Evolutionary conservation across 2,888 invertebrate genomes (phyloP), one percentile per base, ranked within the genome.

Genomic region (Pyrgus malvae): DNA sequence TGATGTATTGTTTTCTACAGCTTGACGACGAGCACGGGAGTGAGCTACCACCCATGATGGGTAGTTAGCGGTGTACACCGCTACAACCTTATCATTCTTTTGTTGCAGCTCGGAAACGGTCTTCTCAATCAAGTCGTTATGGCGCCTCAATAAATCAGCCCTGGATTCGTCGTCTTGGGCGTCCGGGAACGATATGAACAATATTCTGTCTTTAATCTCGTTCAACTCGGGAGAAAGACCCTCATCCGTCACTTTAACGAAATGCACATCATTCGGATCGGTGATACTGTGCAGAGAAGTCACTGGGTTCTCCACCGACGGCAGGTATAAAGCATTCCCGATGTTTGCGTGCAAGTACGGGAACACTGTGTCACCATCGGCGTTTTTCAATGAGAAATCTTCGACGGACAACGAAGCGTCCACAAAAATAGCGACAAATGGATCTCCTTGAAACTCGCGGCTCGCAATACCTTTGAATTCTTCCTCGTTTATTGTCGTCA

Each of bases 241-340:
- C 3, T 80, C 71, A 25, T 89, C 83, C 1, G 87, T 86, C 0
- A 89, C 62, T 5, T 66, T 77, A 0, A 91, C 81, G 33, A 76
- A 72, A 57, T 86, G 79, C 7, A 75, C 69, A 12, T 74, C 71
- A 2, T 76, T 69, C 0, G 89, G 82, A 5, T 85, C 81, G 0
- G 89, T 83, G 4, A 93, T 66, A 21, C 89, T 79, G 61, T 92
- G 87, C 29, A 95, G 66, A 0, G 91, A 91, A 1, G 80, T 78
- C 8, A 93, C 57, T 0, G 95, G 91, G 56, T 91, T 88, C 38
- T 92, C 88, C 0, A 95, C 95, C 14, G 91, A 90, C 6, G 94
- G 91, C 48, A 93, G 78, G 70, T 94, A 95, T 1, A 90, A 78
- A 16, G 89, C 69, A 0, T 77, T 64, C 0, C 63, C 64, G 9